Conservation (phyloP, 2,888 invertebrate species). For the Drosophila histrio region DNA sequence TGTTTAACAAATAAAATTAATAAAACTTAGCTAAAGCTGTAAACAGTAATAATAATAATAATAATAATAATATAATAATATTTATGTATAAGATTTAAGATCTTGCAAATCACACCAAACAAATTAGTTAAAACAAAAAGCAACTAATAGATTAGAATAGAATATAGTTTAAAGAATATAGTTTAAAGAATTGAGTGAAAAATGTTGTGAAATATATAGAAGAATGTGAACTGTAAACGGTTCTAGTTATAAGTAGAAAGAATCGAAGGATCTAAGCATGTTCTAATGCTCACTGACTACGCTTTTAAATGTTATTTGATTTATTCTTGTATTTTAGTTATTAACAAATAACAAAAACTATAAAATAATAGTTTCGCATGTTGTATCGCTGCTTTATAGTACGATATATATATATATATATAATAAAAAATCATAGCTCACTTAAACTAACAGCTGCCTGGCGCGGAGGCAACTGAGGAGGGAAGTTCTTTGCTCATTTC, state of each 20-base stretch:
- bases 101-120: constrained; percentile 74
- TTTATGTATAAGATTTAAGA: constrained; percentile 65
- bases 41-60: constrained; percentile 52
- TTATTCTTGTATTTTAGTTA: constrained; percentile 17
- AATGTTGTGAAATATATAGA: neutral
- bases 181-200: constrained; percentile 12
- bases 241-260: constrained; percentile 13
- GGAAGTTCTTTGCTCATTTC: constrained; percentile 76
- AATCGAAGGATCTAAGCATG: constrained; percentile 23
- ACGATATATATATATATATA: no score
- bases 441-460: constrained; percentile 73
- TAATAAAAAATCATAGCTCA: constrained; percentile 70
- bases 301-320: constrained; percentile 17
- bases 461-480: constrained; percentile 73
- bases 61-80: constrained; percentile 52
- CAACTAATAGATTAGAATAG: constrained; percentile 20
- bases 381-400: constrained; percentile 20
- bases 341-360: constrained; percentile 73
- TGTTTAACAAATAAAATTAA: constrained; percentile 72
- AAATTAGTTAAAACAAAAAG: constrained; percentile 51
- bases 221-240: constrained; percentile 13
- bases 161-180: constrained; percentile 1
- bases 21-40: constrained; percentile 70
- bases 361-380: constrained; percentile 53
- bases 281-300: constrained; percentile 19